Percentiles rank a stretch among this genome's conserved stretches.
phyloP scores from a whole-genome alignment of 2,888 invertebrate genomes.

The Marasmarcha lunaedactyla region DNA sequence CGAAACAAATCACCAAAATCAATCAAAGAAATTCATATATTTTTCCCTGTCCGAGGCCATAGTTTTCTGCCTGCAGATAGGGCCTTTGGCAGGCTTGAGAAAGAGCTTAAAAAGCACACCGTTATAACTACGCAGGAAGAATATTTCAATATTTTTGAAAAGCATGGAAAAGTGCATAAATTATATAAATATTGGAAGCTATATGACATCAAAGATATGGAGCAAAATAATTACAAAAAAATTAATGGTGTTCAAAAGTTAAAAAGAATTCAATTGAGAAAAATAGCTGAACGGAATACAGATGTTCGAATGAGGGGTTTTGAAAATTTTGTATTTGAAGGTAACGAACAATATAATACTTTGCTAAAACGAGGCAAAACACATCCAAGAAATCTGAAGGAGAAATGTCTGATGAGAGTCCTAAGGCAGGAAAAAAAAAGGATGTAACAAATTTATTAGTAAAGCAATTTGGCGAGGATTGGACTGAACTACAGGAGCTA shows the following conservation, averaged over 20 bases:
- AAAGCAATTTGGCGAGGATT: slow-evolving; percentile 10
- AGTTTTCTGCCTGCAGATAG: slow-evolving; percentile 12
- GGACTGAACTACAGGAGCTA: slow-evolving; percentile 10
- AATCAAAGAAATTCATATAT: slow-evolving; percentile 7
- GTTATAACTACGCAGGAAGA: neutral
- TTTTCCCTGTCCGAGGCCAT: slow-evolving; percentile 13
- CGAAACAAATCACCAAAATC: slow-evolving; percentile 7
- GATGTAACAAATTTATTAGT: slow-evolving; percentile 9
- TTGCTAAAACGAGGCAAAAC: slow-evolving; percentile 7
- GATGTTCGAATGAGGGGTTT: too few relatives aligned
- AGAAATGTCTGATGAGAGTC: slow-evolving; percentile 7
- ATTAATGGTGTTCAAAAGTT: neutral
- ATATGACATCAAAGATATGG: slow-evolving; percentile 2
- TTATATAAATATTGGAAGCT: slow-evolving; percentile 5
- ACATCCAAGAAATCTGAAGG: slow-evolving; percentile 7
- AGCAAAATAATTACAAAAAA: slow-evolving; percentile 1
- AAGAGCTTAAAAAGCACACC: slow-evolving; percentile 3
- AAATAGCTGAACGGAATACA: neutral
- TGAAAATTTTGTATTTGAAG: too few relatives aligned
- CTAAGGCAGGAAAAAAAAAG: slow-evolving; percentile 9
- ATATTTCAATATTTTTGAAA: slow-evolving; percentile 5
- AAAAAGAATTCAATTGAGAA: neutral
- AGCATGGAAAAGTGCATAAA: slow-evolving; percentile 4
- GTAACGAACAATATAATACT: neutral
- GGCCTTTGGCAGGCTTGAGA: slow-evolving; percentile 11